Conservation (phyloP, 2,113 vertebrate genomes). For the Gasterosteus nipponicus region DNA sequence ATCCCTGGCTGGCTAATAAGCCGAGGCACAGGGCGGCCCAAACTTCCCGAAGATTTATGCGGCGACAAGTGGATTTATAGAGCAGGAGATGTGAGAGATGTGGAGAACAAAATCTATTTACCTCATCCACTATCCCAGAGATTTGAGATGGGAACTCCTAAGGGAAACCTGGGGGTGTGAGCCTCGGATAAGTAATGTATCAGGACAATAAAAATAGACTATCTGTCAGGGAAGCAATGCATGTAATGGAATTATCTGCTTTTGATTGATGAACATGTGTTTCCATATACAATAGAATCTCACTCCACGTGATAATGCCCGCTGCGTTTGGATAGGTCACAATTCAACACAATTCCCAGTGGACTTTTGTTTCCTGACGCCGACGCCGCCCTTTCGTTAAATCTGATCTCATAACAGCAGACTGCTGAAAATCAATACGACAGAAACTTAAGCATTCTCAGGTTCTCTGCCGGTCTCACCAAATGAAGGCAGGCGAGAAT, state of each 20-base stretch:
- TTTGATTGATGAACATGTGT: slow-evolving; percentile 61
- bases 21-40: slow-evolving; percentile 58
- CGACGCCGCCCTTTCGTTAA: slow-evolving; percentile 5
- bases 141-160: slow-evolving; percentile 45
- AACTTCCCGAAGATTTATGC: slow-evolving; percentile 73
- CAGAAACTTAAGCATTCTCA: slow-evolving; percentile 20
- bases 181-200: slow-evolving; percentile 37
- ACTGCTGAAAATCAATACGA: slow-evolving; percentile 34
- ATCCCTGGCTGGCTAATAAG: slow-evolving; percentile 73
- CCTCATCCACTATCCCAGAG: slow-evolving; percentile 46
- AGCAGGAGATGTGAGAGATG: slow-evolving; percentile 54
- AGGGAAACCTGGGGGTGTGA: slow-evolving; percentile 25
- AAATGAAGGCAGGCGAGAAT: slow-evolving; percentile 19
- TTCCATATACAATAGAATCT: slow-evolving; percentile 36
- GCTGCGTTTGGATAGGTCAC: slow-evolving; percentile 3
- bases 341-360: slow-evolving; percentile 6
- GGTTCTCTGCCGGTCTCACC: slow-evolving; percentile 39
- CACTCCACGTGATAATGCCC: slow-evolving; percentile 33
- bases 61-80: slow-evolving; percentile 69
- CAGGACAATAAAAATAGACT: slow-evolving; percentile 61
- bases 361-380: slow-evolving; percentile 22
- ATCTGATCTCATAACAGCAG: slow-evolving; percentile 29
- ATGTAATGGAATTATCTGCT: slow-evolving; percentile 54
- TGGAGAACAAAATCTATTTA: slow-evolving; percentile 69
- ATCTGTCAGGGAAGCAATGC: slow-evolving; percentile 43